Conservation (phyloP, 2,888 invertebrate species). For the Keiferia lycopersicella region DNA sequence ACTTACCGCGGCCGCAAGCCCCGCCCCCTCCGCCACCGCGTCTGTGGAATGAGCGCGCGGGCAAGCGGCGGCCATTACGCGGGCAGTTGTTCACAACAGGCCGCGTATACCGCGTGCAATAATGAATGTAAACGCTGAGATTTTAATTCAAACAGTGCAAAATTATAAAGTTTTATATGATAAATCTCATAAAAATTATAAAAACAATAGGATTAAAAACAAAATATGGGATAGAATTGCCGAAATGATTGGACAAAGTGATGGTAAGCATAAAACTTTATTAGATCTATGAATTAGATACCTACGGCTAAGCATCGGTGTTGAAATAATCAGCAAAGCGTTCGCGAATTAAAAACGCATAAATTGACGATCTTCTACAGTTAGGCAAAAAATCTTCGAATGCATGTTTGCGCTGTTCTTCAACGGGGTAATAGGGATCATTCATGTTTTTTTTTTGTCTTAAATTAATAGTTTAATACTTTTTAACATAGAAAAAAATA, state of each 20-base stretch:
- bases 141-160: not conserved
- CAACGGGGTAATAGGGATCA: no score
- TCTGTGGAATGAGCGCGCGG: conserved; percentile 11
- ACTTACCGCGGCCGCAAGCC: conserved; percentile 18
- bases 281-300: not conserved
- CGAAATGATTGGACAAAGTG: conserved; percentile 10
- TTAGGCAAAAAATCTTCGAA: no score
- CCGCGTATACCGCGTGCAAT: conserved; percentile 7
- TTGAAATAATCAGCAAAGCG: no score
- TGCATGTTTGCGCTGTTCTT: no score
- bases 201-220: conserved; percentile 1
- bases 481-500: no score
- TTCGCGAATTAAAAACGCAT: no score
- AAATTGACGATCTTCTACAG: no score
- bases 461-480: no score
- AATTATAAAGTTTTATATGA: conserved; percentile 13
- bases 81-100: conserved; percentile 1
- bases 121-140: not conserved
- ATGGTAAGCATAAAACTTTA: not conserved
- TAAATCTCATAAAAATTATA: conserved; percentile 2
- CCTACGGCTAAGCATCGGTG: no score
- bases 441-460: no score
- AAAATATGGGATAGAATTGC: conserved; percentile 10
- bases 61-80: not conserved
- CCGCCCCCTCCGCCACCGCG: conserved; percentile 12